Conservation (phyloP, 2,113 vertebrate genomes). For the Stegostoma tigrinum region DNA sequence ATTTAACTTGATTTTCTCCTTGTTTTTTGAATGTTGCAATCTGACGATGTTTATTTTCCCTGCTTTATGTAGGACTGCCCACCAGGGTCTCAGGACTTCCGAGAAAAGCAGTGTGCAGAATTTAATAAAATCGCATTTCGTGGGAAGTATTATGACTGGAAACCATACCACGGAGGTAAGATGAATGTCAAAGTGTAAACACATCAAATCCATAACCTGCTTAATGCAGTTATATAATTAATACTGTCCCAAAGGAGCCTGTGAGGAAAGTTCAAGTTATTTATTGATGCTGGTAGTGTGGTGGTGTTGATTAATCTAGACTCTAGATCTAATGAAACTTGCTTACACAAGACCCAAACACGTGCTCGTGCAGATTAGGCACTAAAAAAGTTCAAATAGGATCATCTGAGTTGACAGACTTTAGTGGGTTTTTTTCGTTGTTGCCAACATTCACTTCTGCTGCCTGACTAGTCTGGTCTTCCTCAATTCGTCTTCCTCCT, state of each 20-base stretch:
- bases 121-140: constrained; percentile 88
- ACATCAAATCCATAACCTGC: not conserved
- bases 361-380: not conserved
- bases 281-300: not conserved
- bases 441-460: not conserved
- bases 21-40: not conserved
- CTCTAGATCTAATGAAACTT: not conserved
- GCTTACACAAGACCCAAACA: not conserved
- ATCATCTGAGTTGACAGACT: not conserved
- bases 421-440: too few species aligned
- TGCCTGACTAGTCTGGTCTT: not conserved
- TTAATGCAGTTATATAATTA: not conserved
- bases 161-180: constrained; percentile 88
- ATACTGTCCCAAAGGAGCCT: not conserved
- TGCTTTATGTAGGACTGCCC: constrained; percentile 72
- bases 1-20: not conserved
- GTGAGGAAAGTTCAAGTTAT: not conserved
- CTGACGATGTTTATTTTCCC: not conserved
- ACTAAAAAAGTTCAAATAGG: not conserved
- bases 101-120: constrained; percentile 85
- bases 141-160: constrained; percentile 96
- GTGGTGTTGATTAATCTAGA: not conserved
- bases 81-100: constrained; percentile 79
- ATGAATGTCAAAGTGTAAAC: not conserved
- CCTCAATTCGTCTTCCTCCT: not conserved